phyloP scores from a whole-genome alignment of 2,113 vertebrate species.

The Actinemys pallida region DNA sequence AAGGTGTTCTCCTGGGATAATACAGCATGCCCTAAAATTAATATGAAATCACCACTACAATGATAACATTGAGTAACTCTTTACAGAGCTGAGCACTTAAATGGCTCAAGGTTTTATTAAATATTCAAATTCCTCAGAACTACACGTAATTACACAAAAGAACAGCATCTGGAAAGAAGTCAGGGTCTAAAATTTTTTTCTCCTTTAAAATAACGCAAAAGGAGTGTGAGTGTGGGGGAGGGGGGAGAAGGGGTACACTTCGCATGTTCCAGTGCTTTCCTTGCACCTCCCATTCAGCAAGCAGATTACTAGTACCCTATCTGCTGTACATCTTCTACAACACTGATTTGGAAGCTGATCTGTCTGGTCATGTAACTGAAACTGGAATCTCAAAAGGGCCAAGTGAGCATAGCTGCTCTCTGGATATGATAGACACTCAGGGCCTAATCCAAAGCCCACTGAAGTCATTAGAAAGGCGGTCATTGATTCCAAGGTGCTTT shows the following conservation, averaged over 20 bases:
- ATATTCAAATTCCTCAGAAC: neutral
- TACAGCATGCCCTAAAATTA: neutral
- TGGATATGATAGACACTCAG: constrained; percentile 25
- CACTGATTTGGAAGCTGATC: neutral
- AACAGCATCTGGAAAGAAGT: constrained; percentile 9
- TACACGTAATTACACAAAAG: neutral
- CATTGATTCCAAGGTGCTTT: neutral
- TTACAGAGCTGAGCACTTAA: neutral
- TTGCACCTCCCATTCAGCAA: neutral
- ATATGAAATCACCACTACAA: neutral
- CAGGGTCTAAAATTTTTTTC: neutral
- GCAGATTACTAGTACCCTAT: neutral
- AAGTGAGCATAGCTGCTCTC: constrained; percentile 44
- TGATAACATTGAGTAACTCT: neutral
- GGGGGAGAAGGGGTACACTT: neutral
- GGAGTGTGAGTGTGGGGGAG: neutral
- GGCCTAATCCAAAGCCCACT: constrained; percentile 3
- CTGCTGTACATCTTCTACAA: neutral
- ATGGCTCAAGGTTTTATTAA: neutral
- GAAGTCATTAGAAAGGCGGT: constrained; percentile 2
- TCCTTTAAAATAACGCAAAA: neutral
- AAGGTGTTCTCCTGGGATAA: neutral
- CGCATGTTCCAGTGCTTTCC: neutral
- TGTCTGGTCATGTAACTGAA: neutral
- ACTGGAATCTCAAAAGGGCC: neutral